Conservation (phyloP, 1,140 invertebrate genomes). For the Ericerus pela region DNA sequence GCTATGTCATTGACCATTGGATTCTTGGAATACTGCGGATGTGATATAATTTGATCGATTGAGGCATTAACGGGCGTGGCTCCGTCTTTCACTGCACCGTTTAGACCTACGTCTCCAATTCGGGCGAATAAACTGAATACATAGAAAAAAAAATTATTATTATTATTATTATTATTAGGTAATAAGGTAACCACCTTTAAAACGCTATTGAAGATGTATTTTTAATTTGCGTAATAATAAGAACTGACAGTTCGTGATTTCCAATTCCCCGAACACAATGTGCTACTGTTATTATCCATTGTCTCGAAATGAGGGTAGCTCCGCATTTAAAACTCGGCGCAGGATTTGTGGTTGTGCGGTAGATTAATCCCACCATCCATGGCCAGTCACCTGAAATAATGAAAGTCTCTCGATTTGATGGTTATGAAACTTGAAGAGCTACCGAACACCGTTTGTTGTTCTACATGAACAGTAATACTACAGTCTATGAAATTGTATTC, state of each 20-base stretch:
- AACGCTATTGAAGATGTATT: not conserved
- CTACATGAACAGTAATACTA: too few relatives aligned
- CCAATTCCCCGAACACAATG: not conserved
- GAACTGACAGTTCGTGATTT: not conserved
- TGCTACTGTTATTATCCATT: not conserved
- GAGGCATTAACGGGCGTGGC: constrained; percentile 27
- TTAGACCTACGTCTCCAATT: constrained; percentile 33
- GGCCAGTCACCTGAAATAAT: not conserved
- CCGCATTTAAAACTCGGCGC: too few relatives aligned
- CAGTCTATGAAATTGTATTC: too few relatives aligned
- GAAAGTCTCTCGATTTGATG: too few relatives aligned
- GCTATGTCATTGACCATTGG: constrained; percentile 36
- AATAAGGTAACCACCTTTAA: not conserved
- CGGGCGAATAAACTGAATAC: constrained; percentile 26
- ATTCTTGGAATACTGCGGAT: constrained; percentile 30
- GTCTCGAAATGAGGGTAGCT: too few relatives aligned
- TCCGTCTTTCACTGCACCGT: constrained; percentile 24
- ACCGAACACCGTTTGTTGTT: too few relatives aligned
- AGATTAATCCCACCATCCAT: not conserved
- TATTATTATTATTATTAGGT: too few relatives aligned
- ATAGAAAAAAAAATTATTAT: constrained; percentile 7
- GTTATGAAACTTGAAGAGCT: too few relatives aligned
- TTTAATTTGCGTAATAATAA: not conserved
- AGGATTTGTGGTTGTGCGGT: not conserved
- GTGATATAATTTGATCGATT: constrained; percentile 26